Percentiles rank a stretch among this genome's conserved stretches.
These are phyloP conservation scores for Argya squamiceps DNA, from an alignment of 2,797 vertebrate species.

Conservation along the genomic window DNA sequence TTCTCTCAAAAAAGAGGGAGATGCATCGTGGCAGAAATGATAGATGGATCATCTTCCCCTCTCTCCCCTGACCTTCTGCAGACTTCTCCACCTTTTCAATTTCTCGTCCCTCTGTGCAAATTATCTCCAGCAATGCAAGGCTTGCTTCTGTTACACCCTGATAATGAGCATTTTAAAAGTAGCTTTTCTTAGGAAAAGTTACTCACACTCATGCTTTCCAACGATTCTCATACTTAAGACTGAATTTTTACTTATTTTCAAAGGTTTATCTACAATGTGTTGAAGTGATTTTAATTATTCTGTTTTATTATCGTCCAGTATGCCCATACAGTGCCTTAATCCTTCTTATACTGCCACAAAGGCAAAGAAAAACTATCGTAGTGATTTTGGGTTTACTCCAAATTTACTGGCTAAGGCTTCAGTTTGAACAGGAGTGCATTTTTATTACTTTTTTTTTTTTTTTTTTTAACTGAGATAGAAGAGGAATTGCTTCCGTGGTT, in stretches of 20 bases:
- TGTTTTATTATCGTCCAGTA: constrained; percentile 64
- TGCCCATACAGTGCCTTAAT: constrained; percentile 65
- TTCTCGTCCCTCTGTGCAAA: constrained; percentile 28
- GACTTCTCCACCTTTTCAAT: constrained; percentile 22
- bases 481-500: constrained; percentile 34
- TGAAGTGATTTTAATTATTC: constrained; percentile 71
- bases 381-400: constrained; percentile 64
- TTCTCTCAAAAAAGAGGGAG: background rate
- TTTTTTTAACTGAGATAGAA: constrained; percentile 7
- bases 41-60: background rate
- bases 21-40: background rate
- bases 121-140: constrained; percentile 36
- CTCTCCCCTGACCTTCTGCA: background rate
- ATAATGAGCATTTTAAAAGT: constrained; percentile 49
- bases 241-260: constrained; percentile 69
- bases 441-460: constrained; percentile 9
- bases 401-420: constrained; percentile 42
- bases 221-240: constrained; percentile 61
- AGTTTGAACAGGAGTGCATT: constrained; percentile 48
- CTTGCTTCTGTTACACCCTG: constrained; percentile 39
- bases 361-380: constrained; percentile 64
- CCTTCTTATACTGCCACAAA: constrained; percentile 68
- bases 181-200: constrained; percentile 24
- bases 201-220: constrained; percentile 24
- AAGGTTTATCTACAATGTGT: constrained; percentile 66